Conservation (phyloP, 2,888 invertebrate genomes). For the Prosopocoilus inquinatus region DNA sequence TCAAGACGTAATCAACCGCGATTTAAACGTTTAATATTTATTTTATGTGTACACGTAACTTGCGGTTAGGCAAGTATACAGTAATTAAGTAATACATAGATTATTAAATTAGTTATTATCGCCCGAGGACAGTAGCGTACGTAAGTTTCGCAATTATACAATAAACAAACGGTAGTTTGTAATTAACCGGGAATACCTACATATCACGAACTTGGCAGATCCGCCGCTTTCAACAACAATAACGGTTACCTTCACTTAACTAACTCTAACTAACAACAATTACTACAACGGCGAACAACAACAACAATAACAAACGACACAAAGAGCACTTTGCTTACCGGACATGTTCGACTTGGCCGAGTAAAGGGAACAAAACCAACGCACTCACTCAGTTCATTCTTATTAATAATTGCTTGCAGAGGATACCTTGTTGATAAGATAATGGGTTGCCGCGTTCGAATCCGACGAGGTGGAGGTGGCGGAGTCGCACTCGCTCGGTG, state of each 20-base stretch:
- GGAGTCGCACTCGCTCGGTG: background rate
- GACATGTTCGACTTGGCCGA: slow-evolving; percentile 9
- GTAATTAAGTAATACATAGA: no score
- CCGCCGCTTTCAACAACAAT: background rate
- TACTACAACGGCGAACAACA: background rate
- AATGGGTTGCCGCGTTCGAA: background rate
- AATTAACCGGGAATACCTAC: no score
- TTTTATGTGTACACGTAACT: no score
- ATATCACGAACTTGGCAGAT: background rate
- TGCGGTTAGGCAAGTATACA: no score
- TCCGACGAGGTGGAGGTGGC: background rate
- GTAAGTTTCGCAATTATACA: no score
- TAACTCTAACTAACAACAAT: no score
- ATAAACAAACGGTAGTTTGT: no score
- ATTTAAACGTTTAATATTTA: no score
- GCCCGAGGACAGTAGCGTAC: no score
- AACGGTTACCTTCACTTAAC: no score
- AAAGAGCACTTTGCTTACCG: slow-evolving; percentile 8
- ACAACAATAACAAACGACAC: background rate
- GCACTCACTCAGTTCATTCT: background rate
- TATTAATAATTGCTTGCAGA: background rate
- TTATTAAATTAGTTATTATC: no score
- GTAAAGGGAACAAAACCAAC: slow-evolving; percentile 3
- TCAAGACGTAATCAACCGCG: no score
- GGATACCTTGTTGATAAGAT: slow-evolving; percentile 2